Percentiles rank a stretch among this genome's conserved stretches.
Evolutionary conservation across 2,113 vertebrate genomes (phyloP).

Genomic region (Sclerurus mexicanus): DNA sequence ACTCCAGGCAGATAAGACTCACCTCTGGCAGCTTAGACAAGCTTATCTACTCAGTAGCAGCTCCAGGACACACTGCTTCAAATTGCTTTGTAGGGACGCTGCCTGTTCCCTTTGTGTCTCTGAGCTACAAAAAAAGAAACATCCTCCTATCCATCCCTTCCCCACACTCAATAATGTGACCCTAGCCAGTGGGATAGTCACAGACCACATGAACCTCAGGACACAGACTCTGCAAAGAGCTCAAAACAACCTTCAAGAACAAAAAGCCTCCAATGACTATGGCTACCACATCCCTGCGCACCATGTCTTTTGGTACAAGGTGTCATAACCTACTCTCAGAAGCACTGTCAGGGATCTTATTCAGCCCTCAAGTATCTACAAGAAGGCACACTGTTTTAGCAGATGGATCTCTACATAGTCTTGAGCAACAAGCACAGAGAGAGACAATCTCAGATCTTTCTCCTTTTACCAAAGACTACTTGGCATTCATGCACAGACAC

Average conservation of each 20-base stretch:
- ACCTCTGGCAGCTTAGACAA: not conserved
- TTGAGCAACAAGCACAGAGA: not conserved
- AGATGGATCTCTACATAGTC: not conserved
- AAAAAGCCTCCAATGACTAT: not conserved
- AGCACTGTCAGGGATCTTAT: not conserved
- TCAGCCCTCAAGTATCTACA: not conserved
- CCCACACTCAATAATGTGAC: not conserved
- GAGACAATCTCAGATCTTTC: not conserved
- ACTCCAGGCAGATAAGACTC: not conserved
- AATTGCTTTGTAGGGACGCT: not conserved
- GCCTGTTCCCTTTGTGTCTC: not conserved
- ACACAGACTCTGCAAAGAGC: not conserved
- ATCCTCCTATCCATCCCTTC: not conserved
- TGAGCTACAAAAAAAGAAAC: not conserved
- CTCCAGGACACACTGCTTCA: not conserved
- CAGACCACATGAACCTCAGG: not conserved
- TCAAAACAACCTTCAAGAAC: not conserved
- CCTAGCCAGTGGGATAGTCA: not conserved
- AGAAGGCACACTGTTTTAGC: not conserved
- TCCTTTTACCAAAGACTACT: not conserved
- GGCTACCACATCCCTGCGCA: not conserved
- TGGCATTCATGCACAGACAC: accelerated
- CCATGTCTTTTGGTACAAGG: accelerated
- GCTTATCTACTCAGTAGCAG: not conserved
- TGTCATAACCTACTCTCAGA: not conserved